Base-by-base conservation (phyloP, 2,113 vertebrate species). In the Balaeniceps rex region DNA sequence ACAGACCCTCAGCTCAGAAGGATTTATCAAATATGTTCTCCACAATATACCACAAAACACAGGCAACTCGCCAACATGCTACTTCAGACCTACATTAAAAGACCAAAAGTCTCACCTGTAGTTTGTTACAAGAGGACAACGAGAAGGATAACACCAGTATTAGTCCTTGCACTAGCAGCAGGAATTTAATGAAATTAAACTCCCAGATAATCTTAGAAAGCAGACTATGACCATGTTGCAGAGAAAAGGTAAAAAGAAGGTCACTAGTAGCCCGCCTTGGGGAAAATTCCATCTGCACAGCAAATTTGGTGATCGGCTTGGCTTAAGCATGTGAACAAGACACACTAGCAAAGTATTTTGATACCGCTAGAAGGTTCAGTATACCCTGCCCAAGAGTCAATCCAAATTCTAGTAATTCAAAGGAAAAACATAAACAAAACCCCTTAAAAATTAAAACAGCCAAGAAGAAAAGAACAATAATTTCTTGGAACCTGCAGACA, bases 121-220 rank as follows among this genome's bases (percentile, higher is more conserved):
- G 23, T 46, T 80, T 2, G 0, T 65, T 65, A 40, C 5, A 63
- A 69, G 25, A 83, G 19, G 23, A 76, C 14, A 76, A 14, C 1
- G 16, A 79, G 63, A 85, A 76, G 17, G 14, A 18, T 61, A 86
- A 69, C 6, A 44, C 13, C 11, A 47, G 8, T 18, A 5, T 47
- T n/a, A 57, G 36, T 24, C 42, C 49, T 85, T 76, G 36, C 12
- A 34, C 54, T 77, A 40, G 49, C 19, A 88, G 34, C 15, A 84
- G 40, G 19, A 83, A 63, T 51, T 87, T 58, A 61, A 81, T 49
- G 29, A 72, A 88, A 75, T 72, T 66, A 87, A 92, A 82, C 28
- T 71, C 33, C 29, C 47, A 81, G 51, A 92, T 60, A 89, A 84
- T 84, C 80, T 96, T 96, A 71, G 95, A 96, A 97, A 96, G 91